These are phyloP conservation scores for Acanthopleura granulata DNA, from an alignment of 2,888 invertebrate species.

Conservation along the genomic window DNA sequence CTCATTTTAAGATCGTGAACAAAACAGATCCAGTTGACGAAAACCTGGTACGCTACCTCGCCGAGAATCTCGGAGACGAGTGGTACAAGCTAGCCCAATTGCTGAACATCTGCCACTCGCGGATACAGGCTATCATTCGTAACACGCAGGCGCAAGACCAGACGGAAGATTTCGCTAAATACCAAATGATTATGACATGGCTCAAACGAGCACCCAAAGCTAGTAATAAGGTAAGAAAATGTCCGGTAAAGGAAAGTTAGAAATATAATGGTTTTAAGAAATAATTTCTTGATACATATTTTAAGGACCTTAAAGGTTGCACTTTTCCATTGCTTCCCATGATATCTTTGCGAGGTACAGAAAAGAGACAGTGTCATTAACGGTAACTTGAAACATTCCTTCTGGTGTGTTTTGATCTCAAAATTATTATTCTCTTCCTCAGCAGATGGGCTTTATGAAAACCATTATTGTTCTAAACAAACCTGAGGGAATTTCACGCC, in stretches of 20 bases:
- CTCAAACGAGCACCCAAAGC: conserved; percentile 58
- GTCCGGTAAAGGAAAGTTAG: not conserved
- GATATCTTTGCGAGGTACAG: too few species aligned
- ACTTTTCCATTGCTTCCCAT: not conserved
- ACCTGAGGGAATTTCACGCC: not conserved
- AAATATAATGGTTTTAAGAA: not conserved
- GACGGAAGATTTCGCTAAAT: conserved; percentile 49
- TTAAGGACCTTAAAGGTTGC: not conserved
- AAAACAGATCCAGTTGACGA: conserved; percentile 50
- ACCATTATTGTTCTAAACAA: too few species aligned
- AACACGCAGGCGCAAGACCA: conserved; percentile 40
- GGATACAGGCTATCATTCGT: conserved; percentile 53
- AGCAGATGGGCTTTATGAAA: not conserved
- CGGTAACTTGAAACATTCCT: too few species aligned
- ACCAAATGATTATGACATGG: conserved; percentile 65
- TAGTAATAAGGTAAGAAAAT: conserved; percentile 52
- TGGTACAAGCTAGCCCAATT: conserved; percentile 56
- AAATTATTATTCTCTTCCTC: not conserved
- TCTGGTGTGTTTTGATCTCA: too few species aligned
- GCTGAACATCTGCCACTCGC: conserved; percentile 53
- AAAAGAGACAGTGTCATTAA: too few species aligned
- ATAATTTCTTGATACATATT: not conserved
- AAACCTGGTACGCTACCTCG: conserved; percentile 46
- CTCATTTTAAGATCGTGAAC: conserved; percentile 50
- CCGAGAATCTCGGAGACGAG: conserved; percentile 60